These are phyloP conservation scores for Pleuronectes platessa DNA, from an alignment of 2,113 vertebrate species.

Conservation along the genomic window DNA sequence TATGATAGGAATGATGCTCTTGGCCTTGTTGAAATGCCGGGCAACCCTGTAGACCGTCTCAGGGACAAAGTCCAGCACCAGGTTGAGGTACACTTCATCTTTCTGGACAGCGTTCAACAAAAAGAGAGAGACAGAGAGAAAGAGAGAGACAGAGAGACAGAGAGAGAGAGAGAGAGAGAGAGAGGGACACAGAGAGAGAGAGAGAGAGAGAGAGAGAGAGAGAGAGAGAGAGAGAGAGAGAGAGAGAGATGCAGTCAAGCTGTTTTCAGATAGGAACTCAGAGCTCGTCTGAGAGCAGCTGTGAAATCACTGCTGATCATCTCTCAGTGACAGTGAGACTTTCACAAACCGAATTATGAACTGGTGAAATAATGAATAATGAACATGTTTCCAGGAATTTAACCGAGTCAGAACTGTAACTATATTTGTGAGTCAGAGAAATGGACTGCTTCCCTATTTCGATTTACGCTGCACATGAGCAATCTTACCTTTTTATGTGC, in stretches of 20 bases:
- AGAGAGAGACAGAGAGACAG: neutral
- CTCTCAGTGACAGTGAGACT: too few relatives aligned
- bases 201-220: neutral
- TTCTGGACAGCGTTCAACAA: slow-evolving; percentile 77
- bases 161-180: neutral
- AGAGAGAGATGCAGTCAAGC: too few relatives aligned
- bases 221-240: neutral
- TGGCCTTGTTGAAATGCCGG: slow-evolving; percentile 93
- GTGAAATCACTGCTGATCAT: too few relatives aligned
- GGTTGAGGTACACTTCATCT: slow-evolving; percentile 92
- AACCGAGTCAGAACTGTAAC: neutral
- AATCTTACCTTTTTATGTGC: neutral
- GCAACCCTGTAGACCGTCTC: slow-evolving; percentile 94
- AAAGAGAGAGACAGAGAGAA: neutral
- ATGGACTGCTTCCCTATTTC: slow-evolving; percentile 17
- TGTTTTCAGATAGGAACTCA: neutral
- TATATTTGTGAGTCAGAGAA: slow-evolving; percentile 32
- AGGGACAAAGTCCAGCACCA: slow-evolving; percentile 92
- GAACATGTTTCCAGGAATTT: slow-evolving; percentile 5
- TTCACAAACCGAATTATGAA: neutral
- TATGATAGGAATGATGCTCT: slow-evolving; percentile 90
- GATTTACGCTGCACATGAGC: neutral
- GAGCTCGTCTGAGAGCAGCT: too few relatives aligned
- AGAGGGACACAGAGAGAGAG: neutral
- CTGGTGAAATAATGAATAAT: neutral